Base-by-base conservation (phyloP, 2,113 vertebrate species). In the Periophthalmodon schlosseri region DNA sequence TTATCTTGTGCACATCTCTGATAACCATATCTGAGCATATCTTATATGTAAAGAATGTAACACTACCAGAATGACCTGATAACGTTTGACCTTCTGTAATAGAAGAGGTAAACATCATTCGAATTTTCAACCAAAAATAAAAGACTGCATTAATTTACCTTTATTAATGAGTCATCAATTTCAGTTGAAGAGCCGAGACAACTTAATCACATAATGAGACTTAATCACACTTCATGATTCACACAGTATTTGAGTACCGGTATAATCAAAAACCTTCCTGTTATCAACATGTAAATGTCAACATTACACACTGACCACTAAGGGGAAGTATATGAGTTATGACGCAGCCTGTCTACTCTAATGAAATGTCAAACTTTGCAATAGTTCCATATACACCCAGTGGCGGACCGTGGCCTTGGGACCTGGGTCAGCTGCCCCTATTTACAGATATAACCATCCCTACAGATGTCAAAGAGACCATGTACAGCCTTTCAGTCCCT, bases 1-100 rank as follows among this genome's bases (percentile, higher is more conserved):
- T 50, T 76, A 65, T 47, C 52, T n/a, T 0, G 4, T 0, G 21
- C 73, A 21, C 57, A 67, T 76, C 73, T 77, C 70, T 16, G 68
- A 39, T 65, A 33, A 60, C 57, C 13, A 5, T 56, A n/a, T 74
- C 63, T 36, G 54, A 12, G n/a, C 24, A 58, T 10, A 61, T 28
- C 58, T 63, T 56, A 21, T 20, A 52, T 52, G 20, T 56, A 6
- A 56, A 56, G 2, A 21, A n/a, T 9, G 7, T 56, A 56, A 44
- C 39, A 10, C 8, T 44, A 44, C 9, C 8, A 6, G 16, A 20
- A 20, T 6, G 16, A 18, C 50, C 50, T 20, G 20, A 56, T 15
- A 28, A 13, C 13, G 24, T 60, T 15, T 28, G 13, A 28, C 57
- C 5, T 60, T 24, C 57, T 23, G 13, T 14, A 6, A 12, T 23